These are phyloP conservation scores for Campoplex nolae DNA, from an alignment of 2,888 invertebrate species.

Conservation along the genomic window DNA sequence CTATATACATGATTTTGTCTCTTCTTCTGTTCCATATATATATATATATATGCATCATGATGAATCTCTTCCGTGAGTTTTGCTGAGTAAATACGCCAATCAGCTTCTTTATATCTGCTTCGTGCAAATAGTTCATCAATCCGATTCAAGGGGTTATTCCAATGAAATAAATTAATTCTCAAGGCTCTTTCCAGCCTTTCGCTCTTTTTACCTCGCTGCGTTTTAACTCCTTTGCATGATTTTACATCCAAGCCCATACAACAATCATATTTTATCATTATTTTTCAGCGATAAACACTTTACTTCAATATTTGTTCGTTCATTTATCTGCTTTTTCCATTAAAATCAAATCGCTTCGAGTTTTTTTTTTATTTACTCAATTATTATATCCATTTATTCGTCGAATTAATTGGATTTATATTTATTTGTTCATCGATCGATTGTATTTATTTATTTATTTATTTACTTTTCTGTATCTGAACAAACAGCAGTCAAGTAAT, in stretches of 20 bases:
- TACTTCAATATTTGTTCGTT: neutral
- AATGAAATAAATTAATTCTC: slow-evolving; percentile 80
- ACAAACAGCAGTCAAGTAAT: neutral
- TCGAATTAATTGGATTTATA: neutral
- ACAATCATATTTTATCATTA: neutral
- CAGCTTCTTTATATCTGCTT: slow-evolving; percentile 80
- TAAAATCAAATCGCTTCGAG: neutral
- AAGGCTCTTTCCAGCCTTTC: slow-evolving; percentile 36
- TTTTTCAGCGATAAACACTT: neutral
- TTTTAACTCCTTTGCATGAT: slow-evolving; percentile 5
- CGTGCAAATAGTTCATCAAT: slow-evolving; percentile 82
- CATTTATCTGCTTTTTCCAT: neutral
- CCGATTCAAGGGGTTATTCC: slow-evolving; percentile 79
- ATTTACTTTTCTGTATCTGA: neutral
- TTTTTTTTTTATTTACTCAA: neutral
- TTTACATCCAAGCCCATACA: neutral
- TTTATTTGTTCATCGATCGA: neutral
- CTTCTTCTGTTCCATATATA: neutral
- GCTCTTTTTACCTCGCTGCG: slow-evolving; percentile 27
- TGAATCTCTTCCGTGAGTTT: slow-evolving; percentile 71
- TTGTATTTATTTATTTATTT: neutral
- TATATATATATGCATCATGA: neutral
- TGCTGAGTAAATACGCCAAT: slow-evolving; percentile 82
- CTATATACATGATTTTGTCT: slow-evolving; percentile 5
- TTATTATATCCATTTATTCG: neutral